These are phyloP conservation scores for Equus quagga DNA, from an alignment of 2,113 vertebrate species.

Conservation along the genomic window DNA sequence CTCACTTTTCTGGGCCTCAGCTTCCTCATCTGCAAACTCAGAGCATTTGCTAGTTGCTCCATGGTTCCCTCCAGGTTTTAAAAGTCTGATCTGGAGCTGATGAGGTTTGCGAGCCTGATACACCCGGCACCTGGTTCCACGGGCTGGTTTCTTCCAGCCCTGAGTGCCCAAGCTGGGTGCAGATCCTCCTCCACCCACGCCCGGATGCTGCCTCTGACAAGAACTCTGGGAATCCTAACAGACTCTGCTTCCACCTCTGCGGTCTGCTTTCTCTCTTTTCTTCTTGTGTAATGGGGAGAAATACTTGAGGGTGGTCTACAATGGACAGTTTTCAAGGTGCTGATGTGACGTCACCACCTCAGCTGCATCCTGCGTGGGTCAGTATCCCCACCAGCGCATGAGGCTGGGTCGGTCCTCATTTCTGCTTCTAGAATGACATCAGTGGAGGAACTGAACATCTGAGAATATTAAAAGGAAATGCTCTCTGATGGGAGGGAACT, in stretches of 20 bases:
- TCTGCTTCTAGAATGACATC: conserved; percentile 13
- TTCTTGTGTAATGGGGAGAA: neutral
- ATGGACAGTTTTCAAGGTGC: conserved; percentile 64
- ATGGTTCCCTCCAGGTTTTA: conserved; percentile 32
- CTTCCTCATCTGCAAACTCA: conserved; percentile 49
- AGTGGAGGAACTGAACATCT: neutral
- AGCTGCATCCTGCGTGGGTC: conserved; percentile 31
- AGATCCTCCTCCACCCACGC: neutral
- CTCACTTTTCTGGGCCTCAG: conserved; percentile 45
- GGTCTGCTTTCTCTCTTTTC: conserved; percentile 2
- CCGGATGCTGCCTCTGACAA: conserved; percentile 61
- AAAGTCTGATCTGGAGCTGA: conserved; percentile 44
- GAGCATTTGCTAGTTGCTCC: conserved; percentile 35
- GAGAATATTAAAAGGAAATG: conserved; percentile 13
- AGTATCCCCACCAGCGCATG: conserved; percentile 35
- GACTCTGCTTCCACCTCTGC: neutral
- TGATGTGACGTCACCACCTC: conserved; percentile 50
- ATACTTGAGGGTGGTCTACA: conserved; percentile 53
- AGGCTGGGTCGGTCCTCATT: neutral
- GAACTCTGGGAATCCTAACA: conserved; percentile 58
- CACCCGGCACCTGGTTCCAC: neutral
- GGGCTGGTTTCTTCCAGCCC: neutral
- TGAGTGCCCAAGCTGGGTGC: neutral
- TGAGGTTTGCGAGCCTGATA: neutral
- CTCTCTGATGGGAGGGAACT: conserved; percentile 30